These are phyloP conservation scores for Zaprionus taronus DNA, from an alignment of 1,140 invertebrate genomes.

Conservation along the genomic window DNA sequence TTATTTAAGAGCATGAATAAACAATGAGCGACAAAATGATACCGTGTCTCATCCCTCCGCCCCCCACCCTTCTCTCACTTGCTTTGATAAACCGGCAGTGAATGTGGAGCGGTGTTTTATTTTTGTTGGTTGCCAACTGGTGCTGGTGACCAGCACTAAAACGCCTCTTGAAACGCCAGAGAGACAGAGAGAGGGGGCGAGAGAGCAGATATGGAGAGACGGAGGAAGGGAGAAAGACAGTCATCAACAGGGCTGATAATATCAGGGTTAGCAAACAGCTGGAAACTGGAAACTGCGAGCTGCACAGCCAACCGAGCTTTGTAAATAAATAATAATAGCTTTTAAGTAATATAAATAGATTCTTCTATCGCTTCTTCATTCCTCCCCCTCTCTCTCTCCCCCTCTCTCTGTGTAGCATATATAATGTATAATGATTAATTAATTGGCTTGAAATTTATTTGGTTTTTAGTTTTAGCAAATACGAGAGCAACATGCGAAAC, in stretches of 20 bases:
- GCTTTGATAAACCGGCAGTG: conserved; percentile 26
- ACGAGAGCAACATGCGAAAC: neutral
- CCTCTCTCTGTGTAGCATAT: neutral
- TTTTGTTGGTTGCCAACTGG: conserved; percentile 17
- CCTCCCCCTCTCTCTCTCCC: too few species aligned
- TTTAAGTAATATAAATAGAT: conserved; percentile 4
- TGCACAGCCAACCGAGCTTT: neutral
- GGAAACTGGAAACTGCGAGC: neutral
- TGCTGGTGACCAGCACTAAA: conserved; percentile 23
- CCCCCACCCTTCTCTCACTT: neutral
- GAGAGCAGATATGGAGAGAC: neutral
- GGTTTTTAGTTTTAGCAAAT: neutral
- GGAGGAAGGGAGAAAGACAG: neutral
- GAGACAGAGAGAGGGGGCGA: neutral
- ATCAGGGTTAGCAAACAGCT: conserved; percentile 16
- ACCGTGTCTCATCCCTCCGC: neutral
- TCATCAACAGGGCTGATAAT: conserved; percentile 27
- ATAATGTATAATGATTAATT: neutral
- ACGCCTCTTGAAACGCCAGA: conserved; percentile 25
- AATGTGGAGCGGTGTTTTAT: conserved; percentile 17
- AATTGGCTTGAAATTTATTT: neutral
- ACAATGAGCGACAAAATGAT: conserved; percentile 21
- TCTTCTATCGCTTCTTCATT: neutral
- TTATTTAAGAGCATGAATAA: conserved; percentile 43
- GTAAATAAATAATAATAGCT: conserved; percentile 6